Conservation (phyloP, 92 coral and sea anemone genomes). For the Nematostella vectensis region DNA sequence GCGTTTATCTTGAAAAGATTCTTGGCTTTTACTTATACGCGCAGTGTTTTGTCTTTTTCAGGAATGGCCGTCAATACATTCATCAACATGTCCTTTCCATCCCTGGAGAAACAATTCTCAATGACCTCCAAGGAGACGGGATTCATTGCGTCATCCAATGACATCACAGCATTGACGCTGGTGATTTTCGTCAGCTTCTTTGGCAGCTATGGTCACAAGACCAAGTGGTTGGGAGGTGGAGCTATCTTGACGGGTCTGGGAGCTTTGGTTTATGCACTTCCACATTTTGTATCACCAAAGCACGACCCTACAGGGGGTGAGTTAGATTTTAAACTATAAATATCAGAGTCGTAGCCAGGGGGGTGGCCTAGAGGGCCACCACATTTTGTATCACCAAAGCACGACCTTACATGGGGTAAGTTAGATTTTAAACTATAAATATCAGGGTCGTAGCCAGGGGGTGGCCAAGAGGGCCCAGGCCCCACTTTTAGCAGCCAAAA, state of each 20-base stretch:
- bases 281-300: slow-evolving; percentile 7
- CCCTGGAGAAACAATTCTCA: slow-evolving; percentile 30
- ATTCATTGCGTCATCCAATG: slow-evolving; percentile 28
- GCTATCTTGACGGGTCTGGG: slow-evolving; percentile 20
- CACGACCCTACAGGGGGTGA: slow-evolving; percentile 3
- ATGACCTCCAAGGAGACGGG: slow-evolving; percentile 23
- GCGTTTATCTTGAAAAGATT: too few species aligned
- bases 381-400: background rate
- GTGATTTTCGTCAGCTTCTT: slow-evolving; percentile 31
- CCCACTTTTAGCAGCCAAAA: too few species aligned
- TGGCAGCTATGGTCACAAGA: slow-evolving; percentile 43
- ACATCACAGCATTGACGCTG: slow-evolving; percentile 22
- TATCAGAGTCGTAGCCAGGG: too few species aligned
- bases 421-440: too few species aligned
- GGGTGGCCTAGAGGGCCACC: too few species aligned
- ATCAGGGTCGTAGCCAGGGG: too few species aligned
- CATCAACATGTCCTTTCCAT: slow-evolving; percentile 22
- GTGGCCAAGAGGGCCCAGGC: too few species aligned
- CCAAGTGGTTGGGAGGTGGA: slow-evolving; percentile 34
- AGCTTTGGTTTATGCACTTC: slow-evolving; percentile 16
- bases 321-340: too few species aligned
- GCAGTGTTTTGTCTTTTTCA: slow-evolving; percentile 5
- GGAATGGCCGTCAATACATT: slow-evolving; percentile 32
- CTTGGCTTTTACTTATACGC: too few species aligned
- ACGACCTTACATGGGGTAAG: too few species aligned